These are phyloP conservation scores for Dryococelus australis DNA, from an alignment of 2,888 invertebrate species.

Conservation along the genomic window DNA sequence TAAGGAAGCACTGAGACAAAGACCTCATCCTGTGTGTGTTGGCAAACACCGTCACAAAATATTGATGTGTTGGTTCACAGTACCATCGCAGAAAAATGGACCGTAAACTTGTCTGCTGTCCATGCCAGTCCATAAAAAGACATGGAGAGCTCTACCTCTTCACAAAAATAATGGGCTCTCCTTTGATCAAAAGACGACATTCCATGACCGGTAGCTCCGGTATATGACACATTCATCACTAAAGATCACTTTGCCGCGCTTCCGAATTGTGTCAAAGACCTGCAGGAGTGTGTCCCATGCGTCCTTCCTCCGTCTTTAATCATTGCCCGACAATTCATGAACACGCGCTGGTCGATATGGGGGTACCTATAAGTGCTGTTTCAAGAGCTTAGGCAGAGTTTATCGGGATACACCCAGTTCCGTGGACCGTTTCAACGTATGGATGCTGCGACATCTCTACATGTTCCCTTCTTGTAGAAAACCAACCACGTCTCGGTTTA, in stretches of 20 bases:
- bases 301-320: background rate
- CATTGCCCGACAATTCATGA: slow-evolving; percentile 6
- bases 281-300: background rate
- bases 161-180: slow-evolving; percentile 21
- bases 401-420: background rate
- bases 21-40: no score
- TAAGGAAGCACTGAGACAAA: no score
- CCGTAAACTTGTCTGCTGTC: slow-evolving; percentile 27
- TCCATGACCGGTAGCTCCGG: slow-evolving; percentile 18
- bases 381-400: background rate
- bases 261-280: background rate
- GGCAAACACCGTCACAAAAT: no score
- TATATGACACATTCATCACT: slow-evolving; percentile 17
- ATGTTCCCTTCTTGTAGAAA: no score
- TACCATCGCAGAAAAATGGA: background rate
- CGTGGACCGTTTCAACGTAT: background rate
- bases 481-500: no score
- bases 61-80: slow-evolving; percentile 18
- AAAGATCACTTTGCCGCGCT: slow-evolving; percentile 28
- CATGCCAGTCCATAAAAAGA: slow-evolving; percentile 17
- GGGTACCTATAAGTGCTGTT: background rate
- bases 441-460: no score
- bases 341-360: background rate
- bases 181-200: background rate
- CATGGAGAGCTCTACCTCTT: slow-evolving; percentile 22